A percentile compares a stretch with the other conserved stretches of the same genome.
Evolutionary conservation across 1,140 invertebrate genomes (phyloP).

Genomic region (Drosophila sp.): DNA sequence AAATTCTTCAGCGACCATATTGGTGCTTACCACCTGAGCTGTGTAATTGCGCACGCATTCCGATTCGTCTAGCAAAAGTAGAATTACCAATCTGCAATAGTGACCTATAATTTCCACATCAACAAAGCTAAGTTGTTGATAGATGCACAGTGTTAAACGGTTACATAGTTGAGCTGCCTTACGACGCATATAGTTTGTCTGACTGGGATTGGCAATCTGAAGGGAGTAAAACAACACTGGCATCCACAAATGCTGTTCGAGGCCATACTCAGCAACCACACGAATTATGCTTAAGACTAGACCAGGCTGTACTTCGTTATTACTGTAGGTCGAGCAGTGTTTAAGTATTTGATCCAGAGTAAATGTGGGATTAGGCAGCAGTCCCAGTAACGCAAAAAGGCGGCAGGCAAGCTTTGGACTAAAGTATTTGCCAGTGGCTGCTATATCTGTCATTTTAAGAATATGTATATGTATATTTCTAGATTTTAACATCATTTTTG

Average conservation of each 20-base stretch:
- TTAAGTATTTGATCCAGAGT: constrained; percentile 10
- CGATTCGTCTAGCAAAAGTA: constrained; percentile 72
- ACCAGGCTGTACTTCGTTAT: constrained; percentile 36
- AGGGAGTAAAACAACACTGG: constrained; percentile 35
- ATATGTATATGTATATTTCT: constrained; percentile 24
- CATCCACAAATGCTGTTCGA: constrained; percentile 11
- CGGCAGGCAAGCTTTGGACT: constrained; percentile 8
- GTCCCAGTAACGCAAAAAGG: constrained; percentile 28
- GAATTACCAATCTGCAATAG: constrained; percentile 52
- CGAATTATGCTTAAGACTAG: constrained; percentile 40
- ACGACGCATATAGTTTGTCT: constrained; percentile 40
- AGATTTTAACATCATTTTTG: constrained; percentile 12
- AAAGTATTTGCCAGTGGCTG: constrained; percentile 4
- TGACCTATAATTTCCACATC: constrained; percentile 46
- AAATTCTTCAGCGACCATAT: neutral
- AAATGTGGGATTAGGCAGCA: constrained; percentile 11
- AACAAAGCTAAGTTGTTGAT: constrained; percentile 15
- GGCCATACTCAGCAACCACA: neutral
- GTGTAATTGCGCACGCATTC: constrained; percentile 60
- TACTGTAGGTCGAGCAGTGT: neutral
- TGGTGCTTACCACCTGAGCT: constrained; percentile 43
- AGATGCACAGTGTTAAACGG: constrained; percentile 12
- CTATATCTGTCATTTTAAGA: neutral
- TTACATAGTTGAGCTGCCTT: constrained; percentile 38
- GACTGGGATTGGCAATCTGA: constrained; percentile 21